These are phyloP conservation scores for Idaea biselata DNA, from an alignment of 2,888 invertebrate genomes.

Conservation along the genomic window DNA sequence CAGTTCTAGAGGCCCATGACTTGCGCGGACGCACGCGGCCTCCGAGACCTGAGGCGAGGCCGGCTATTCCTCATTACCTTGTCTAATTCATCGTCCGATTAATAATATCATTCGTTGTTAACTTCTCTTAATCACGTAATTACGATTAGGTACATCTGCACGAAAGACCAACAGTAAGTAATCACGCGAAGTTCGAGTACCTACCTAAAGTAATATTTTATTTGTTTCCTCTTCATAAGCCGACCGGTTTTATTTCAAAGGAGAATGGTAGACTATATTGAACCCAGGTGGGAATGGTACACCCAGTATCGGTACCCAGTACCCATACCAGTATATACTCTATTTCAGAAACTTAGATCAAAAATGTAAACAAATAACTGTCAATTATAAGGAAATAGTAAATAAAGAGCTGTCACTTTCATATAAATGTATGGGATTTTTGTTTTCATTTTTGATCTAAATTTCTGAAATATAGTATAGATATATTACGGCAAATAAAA, in stretches of 20 bases:
- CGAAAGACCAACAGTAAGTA: background rate
- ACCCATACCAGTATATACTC: no score
- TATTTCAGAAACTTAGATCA: no score
- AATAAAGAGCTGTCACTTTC: no score
- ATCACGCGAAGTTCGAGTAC: background rate
- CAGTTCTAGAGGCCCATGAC: slow-evolving; percentile 34
- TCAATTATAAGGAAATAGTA: no score
- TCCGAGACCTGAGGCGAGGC: slow-evolving; percentile 53
- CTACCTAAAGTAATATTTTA: background rate
- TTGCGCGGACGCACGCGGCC: slow-evolving; percentile 41
- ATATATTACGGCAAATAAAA: no score
- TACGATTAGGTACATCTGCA: background rate
- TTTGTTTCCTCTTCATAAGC: background rate
- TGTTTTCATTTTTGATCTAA: no score
- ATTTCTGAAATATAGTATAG: no score
- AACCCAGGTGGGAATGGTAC: no score
- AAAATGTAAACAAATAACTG: no score
- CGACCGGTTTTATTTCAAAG: background rate
- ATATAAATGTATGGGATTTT: no score
- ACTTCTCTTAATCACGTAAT: background rate
- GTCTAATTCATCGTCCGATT: slow-evolving; percentile 40
- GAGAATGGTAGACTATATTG: no score
- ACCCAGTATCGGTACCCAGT: no score
- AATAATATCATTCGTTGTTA: slow-evolving; percentile 14
- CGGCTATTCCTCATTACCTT: slow-evolving; percentile 63